Conservation (phyloP, 2,888 invertebrate genomes). For the Conomelus anceps region DNA sequence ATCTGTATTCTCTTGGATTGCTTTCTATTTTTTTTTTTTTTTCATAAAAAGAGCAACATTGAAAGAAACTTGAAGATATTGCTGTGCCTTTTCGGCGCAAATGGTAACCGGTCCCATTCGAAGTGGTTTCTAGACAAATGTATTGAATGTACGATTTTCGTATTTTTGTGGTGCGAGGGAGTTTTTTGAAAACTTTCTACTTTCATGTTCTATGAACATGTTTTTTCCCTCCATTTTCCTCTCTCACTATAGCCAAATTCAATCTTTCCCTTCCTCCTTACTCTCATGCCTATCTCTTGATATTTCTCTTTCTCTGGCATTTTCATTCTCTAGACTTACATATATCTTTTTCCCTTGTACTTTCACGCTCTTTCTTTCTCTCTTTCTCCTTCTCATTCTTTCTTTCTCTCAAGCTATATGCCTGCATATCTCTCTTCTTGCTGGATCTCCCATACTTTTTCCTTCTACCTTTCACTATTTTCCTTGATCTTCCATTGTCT, state of each 20-base stretch:
- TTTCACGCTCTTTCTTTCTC: neutral
- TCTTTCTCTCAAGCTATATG: neutral
- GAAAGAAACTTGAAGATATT: neutral
- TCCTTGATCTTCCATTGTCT: too few species aligned
- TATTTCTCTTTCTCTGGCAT: too few species aligned
- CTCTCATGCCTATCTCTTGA: too few species aligned
- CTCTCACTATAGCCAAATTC: too few species aligned
- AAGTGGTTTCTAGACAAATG: neutral
- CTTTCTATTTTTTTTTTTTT: neutral
- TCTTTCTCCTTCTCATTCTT: neutral
- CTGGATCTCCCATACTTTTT: neutral
- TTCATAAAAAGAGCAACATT: neutral
- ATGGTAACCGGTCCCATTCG: neutral
- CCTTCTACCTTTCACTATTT: neutral
- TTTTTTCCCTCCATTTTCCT: neutral
- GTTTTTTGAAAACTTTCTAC: neutral
- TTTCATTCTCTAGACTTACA: too few species aligned
- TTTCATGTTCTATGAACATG: too few species aligned
- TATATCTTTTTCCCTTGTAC: neutral
- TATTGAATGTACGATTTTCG: neutral
- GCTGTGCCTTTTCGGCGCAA: neutral
- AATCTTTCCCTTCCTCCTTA: neutral
- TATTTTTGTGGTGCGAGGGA: neutral
- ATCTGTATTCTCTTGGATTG: neutral
- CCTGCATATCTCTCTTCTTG: neutral